Evolutionary conservation across 2,113 vertebrate species (phyloP), one percentile per base, ranked within the genome.

Genomic region (Meriones unguiculatus): DNA sequence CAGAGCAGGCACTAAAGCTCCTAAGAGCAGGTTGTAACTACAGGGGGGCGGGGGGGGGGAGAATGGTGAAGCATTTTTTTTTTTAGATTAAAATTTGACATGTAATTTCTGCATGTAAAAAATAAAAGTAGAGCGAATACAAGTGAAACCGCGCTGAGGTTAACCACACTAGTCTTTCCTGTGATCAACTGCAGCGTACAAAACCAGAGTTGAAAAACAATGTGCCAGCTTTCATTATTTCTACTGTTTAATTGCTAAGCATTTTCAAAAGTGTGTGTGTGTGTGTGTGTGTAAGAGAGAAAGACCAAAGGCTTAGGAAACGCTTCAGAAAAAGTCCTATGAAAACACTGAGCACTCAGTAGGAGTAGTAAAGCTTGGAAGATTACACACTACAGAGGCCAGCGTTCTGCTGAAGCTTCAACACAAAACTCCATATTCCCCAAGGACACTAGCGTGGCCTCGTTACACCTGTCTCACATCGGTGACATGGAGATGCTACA

Each of bases 211-310:
- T 93, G 30, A 69, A 96, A 95, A 95, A 46, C 17, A 93, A 10
- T 54, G 86, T 0, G 38, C 15, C 41, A 92, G 52, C 67, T 91
- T 91, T 54, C 59, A 38, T 81, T 89, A 94, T 94, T 97, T 97
- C 84, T 81, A 73, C 9, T 77, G 13, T 92, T 82, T 77, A 81
- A 10, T 77, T 96, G 64, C 67, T 95, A 94, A 95, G 18, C 84
- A 94, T 78, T 94, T 89, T 67, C 4, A 89, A 65, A 30, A 50
- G 67, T 32, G 65, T 76, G 12, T 24, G n/a, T n/a, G n/a, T n/a
- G 25, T 25, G 25, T 9, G 38, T 12, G 41, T 41, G 41, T 46
- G 75, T 25, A 46, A 73, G 70, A 38, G n/a, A 25, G 73, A 9
- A 38, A 28, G 5, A 25, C 5, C 15, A 95, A 96, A 77, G 25